Evolutionary conservation across 2,888 invertebrate species (phyloP), one percentile per base, ranked within the genome.

Genomic region (Anagyrus pseudococci): DNA sequence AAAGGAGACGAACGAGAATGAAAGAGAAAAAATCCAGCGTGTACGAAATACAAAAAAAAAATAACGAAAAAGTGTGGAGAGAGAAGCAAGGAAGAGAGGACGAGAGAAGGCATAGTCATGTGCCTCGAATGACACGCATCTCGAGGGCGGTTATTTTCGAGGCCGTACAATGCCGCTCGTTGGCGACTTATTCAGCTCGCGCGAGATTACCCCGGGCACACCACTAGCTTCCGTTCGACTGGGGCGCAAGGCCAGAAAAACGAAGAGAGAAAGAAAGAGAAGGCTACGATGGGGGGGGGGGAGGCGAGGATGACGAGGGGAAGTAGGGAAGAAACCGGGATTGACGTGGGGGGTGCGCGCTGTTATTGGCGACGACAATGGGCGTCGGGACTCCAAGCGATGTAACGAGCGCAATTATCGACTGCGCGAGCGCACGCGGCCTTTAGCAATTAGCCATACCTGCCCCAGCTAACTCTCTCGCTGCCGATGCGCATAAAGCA

Each of bases 341-440:
- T 55, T 55, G 55, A 55, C 44, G 55, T 19, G 29, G 6, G 29
- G 6, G 29, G 37, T 15, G 15, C 33, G 37, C n/a, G 17, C 4
- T 17, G 23, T 25, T 26, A 48, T 8, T 17, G 25, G 17, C 58
- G 6, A 8, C 29, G 22, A 48, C 55, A 55, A 55, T 55, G 33
- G 55, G 55, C 54, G 20, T 23, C 10, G 25, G 23, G n/a, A 25
- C 26, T 26, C 26, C 17, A 26, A n/a, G 50, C 47, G 46, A 41
- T 54, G 59, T 50, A 59, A 58, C 54, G 62, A 63, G 54, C 62
- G 58, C 58, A 63, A 63, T 63, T 58, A 63, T 63, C 62, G 58
- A 58, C n/a, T 41, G 47, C 25, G 41, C 49, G 49, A 43, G 43
- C n/a, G n/a, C 43, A n/a, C 41, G 48, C 52, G 15, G 41, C 58